Evolutionary conservation across 2,888 invertebrate genomes (phyloP).

Genomic region (Synergus laeviventris): DNA sequence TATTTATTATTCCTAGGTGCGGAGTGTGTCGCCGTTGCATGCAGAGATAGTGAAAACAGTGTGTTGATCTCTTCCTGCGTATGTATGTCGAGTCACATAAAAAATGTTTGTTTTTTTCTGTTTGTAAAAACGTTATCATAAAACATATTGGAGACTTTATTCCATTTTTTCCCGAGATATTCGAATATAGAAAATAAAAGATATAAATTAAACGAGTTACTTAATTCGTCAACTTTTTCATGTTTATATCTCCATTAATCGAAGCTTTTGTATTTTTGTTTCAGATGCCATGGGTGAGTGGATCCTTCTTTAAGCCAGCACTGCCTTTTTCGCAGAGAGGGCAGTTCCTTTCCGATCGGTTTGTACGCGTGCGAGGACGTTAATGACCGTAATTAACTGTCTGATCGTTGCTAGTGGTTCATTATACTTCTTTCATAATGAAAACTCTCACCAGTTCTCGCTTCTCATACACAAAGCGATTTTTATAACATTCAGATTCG

Average conservation of each 20-base stretch:
- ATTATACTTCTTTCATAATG: constrained; percentile 42
- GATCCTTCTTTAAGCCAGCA: constrained; percentile 51
- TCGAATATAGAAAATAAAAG: background rate
- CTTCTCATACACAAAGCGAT: background rate
- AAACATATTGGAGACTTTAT: background rate
- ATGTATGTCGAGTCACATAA: background rate
- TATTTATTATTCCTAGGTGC: constrained; percentile 71
- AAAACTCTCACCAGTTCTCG: background rate
- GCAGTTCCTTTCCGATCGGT: constrained; percentile 47
- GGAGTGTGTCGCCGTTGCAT: constrained; percentile 48
- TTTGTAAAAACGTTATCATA: background rate
- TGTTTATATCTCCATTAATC: constrained; percentile 15
- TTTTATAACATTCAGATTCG: background rate
- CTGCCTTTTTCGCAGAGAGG: constrained; percentile 37
- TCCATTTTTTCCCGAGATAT: background rate
- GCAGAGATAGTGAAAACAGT: constrained; percentile 30
- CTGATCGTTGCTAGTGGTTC: constrained; percentile 44
- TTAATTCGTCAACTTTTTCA: constrained; percentile 15
- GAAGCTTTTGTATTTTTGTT: constrained; percentile 77
- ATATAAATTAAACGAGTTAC: background rate
- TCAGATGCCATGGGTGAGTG: constrained; percentile 90
- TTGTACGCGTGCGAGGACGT: constrained; percentile 45
- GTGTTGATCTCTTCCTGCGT: background rate
- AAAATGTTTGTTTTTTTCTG: background rate
- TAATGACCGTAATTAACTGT: constrained; percentile 63